Evolutionary conservation across 2,797 vertebrate species (phyloP).

Genomic region (Mormyrus proboscirostris): DNA sequence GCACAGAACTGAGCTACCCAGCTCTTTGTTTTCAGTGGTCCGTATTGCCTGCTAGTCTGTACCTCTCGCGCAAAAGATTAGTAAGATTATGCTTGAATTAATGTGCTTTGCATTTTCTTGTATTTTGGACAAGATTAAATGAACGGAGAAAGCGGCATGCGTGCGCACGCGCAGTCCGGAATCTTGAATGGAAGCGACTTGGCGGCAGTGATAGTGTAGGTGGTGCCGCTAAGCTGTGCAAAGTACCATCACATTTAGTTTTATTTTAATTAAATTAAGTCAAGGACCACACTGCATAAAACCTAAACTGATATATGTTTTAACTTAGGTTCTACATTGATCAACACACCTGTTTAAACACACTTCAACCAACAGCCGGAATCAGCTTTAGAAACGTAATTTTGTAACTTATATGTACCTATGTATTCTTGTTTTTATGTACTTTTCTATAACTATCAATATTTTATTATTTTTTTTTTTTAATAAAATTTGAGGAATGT

Average conservation of each 20-base stretch:
- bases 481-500: conserved; percentile 7
- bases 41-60: background rate
- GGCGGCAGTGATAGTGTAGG: background rate
- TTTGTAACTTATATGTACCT: conserved; percentile 14
- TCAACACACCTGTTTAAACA: background rate
- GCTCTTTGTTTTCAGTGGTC: background rate
- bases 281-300: background rate
- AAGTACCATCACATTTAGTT: background rate
- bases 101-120: background rate
- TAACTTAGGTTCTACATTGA: background rate
- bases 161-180: background rate
- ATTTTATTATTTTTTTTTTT: background rate
- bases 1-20: background rate
- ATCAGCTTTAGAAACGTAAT: conserved; percentile 12
- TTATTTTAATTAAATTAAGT: background rate
- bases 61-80: background rate
- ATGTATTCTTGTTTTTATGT: conserved; percentile 13
- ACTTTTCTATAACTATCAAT: conserved; percentile 6
- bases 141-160: background rate
- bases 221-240: background rate
- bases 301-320: background rate
- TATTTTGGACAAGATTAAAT: background rate
- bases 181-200: background rate
- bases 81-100: background rate
- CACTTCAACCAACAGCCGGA: background rate